Percentiles rank a stretch among this genome's conserved stretches.
These are phyloP conservation scores for Microtus obscurus DNA, from an alignment of 2,797 vertebrate species.

Conservation along the genomic window DNA sequence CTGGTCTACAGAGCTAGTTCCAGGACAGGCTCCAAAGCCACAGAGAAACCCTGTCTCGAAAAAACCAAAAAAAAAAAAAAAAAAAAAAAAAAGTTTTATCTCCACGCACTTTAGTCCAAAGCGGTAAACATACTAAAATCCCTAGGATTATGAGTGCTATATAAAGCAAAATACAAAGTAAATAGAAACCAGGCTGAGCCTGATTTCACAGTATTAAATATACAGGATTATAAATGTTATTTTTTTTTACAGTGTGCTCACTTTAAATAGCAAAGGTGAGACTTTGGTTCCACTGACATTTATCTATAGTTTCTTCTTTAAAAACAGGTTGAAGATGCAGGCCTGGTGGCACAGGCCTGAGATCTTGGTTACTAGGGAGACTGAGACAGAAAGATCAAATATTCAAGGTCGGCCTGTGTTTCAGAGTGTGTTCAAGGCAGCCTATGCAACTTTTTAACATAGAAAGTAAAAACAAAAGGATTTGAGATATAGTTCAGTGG, in stretches of 20 bases:
- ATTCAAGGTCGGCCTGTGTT: neutral
- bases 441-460: neutral
- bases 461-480: neutral
- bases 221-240: constrained; percentile 23
- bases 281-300: constrained; percentile 4
- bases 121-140: neutral
- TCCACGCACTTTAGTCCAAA: constrained; percentile 42
- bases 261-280: constrained; percentile 57
- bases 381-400: neutral
- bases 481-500: neutral
- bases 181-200: neutral
- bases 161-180: constrained; percentile 41
- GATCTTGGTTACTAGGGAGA: neutral
- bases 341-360: neutral
- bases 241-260: constrained; percentile 31
- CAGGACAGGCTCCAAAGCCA: no score
- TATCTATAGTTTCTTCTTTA: constrained; percentile 21
- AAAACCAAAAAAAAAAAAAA: no score
- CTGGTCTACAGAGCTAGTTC: no score
- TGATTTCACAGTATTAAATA: constrained; percentile 7
- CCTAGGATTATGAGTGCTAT: neutral
- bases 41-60: no score
- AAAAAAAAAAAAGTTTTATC: constrained; percentile 39
- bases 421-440: neutral
- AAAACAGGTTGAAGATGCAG: neutral